Base-by-base conservation (phyloP, 92 coral and sea anemone species). In the Zoanthus gigantus region DNA sequence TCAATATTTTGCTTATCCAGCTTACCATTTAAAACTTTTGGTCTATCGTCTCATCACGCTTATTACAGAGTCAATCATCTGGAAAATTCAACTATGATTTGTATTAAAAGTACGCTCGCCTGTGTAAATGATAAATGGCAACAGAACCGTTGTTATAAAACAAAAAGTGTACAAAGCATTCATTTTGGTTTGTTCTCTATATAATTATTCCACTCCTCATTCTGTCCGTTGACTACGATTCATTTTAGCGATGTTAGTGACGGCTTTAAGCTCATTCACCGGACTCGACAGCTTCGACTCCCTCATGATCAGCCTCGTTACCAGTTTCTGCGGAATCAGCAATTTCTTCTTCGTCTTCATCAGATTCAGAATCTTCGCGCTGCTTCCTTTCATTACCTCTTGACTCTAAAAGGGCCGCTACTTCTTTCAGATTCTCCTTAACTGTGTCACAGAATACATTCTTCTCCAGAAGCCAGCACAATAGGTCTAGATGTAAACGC, bases 381-480 rank as follows among this genome's bases (percentile, higher is more conserved):
- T 34, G 76, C 53, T 72, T 72, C 76, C 18, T 72, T 72, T 72
- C 76, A 37, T 72, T 72, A 32, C 52, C 76, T 7, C 52, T 72
- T 72, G 76, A 42, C 23, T 72, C 37, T 72, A 72, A 72, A 72
- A 72, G 44, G 73, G 76, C 53, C 52, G 53, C 53, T 72, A 72
- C 76, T 34, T 72, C 76, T 15, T 72, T 72, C 18, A 72, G 52
- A 44, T 72, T 72, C 23, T 72, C 52, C 53, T 34, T 72, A 15
- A 32, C 76, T 37, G 18, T 72, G 73, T 68, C 42, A 42, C 73
- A 17, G 42, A 28, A 68, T 72, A 32, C 52, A 23, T 72, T 72
- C 23, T 72, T 72, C 76, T 72, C 76, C 18, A 72, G 76, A 37
- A 68, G 73, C 73, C 73, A 68, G 73, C 73, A 68, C 73, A 68